Base-by-base conservation (phyloP, 1,140 invertebrate species). In the Papilio dardanus region DNA sequence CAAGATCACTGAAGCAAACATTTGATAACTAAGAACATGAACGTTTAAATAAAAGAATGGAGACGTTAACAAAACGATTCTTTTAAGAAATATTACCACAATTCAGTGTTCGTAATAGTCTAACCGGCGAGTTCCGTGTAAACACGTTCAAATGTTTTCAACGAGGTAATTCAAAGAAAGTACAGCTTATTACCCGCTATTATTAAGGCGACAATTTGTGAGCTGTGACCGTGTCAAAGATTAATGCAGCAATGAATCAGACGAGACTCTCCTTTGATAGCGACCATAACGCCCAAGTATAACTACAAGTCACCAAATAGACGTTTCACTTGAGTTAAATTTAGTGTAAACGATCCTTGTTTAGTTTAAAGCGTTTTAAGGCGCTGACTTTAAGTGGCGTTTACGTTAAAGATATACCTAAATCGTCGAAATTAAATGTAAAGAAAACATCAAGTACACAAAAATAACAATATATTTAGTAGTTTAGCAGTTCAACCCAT, bases 151-250 rank as follows among this genome's bases (percentile, higher is more conserved):
- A 81, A 82, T 83, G 81, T 71, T 77, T 74, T 74, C 79, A 82
- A 83, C 82, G 80, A 82, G 75, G 76, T 81, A 76, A 81, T 82
- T 79, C 54, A 14, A 78, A 76, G 78, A 82, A 80, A 79, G 74
- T 81, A 76, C 82, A 79, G 74, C 82, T 83, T 84, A 85, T 82
- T 82, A 82, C 77, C 76, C 71, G 67, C 79, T 71, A 78, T 77
- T 77, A 78, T 77, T 76, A 77, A 77, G 50, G 68, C 42, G 73
- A 76, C 68, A 76, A 71, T 77, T 77, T 77, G 73, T 76, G 77
- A 73, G 71, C 19, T 50, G 50, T 46, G 69, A n/a, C 50, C 46
- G 46, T 54, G 71, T 73, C 71, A 58, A 58, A 50, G 71, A 73
- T 73, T 73, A 73, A 73, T 73, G 46, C 14, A 28, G 42, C 46